phyloP scores from a whole-genome alignment of 2,888 invertebrate species.

The Pteria penguin region DNA sequence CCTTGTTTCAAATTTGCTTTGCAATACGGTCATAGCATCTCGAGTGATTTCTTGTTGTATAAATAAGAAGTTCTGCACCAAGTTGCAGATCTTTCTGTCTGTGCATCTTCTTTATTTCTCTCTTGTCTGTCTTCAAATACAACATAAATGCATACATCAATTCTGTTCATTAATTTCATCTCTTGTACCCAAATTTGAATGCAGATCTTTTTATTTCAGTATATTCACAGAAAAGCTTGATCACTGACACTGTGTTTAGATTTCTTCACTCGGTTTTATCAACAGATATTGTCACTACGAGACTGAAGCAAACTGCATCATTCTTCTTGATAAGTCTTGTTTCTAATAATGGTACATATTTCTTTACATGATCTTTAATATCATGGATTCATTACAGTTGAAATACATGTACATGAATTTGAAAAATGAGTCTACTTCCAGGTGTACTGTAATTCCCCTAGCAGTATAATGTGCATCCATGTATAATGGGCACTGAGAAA shows the following conservation, averaged over 20 bases:
- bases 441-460: no score
- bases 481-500: no score
- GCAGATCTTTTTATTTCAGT: constrained; percentile 53
- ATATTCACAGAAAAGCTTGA: constrained; percentile 65
- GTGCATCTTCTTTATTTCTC: not conserved
- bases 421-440: no score
- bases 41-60: no score
- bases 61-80: no score
- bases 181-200: not conserved
- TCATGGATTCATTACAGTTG: no score
- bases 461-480: no score
- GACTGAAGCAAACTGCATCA: constrained; percentile 61
- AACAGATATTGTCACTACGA: constrained; percentile 27
- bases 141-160: not conserved
- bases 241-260: constrained; percentile 49
- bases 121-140: not conserved
- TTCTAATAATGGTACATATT: constrained; percentile 72
- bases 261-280: constrained; percentile 26
- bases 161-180: not conserved
- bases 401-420: no score
- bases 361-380: no score
- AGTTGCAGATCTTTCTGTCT: no score
- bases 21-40: no score
- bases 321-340: constrained; percentile 65
- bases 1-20: no score